phyloP scores from a whole-genome alignment of 2,113 vertebrate species.

The Hippocampus barbouri region DNA sequence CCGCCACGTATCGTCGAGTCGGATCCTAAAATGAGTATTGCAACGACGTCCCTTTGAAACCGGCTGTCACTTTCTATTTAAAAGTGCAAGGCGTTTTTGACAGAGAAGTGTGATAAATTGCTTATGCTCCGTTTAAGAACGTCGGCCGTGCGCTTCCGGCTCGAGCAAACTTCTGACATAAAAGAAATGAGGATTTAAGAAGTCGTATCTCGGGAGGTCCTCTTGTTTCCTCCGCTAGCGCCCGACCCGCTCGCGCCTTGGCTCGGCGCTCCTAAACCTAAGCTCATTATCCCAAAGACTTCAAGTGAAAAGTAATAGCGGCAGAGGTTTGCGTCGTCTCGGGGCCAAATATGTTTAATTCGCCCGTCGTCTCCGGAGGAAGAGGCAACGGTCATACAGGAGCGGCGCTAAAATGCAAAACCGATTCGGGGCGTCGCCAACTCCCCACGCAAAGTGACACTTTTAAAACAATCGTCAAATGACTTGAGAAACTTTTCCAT shows the following conservation, averaged over 20 bases:
- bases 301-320: conserved; percentile 63
- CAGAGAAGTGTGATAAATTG: conserved; percentile 56
- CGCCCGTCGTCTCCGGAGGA: conserved; percentile 57
- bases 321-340: conserved; percentile 53
- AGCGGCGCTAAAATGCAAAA: conserved; percentile 41
- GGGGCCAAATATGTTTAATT: conserved; percentile 56
- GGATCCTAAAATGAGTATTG: conserved; percentile 19
- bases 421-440: conserved; percentile 48
- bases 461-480: neutral
- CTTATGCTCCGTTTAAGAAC: conserved; percentile 57
- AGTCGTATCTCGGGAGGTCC: conserved; percentile 61
- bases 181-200: conserved; percentile 64
- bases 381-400: conserved; percentile 21
- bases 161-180: conserved; percentile 59
- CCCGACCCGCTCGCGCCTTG: conserved; percentile 29
- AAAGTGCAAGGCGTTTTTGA: conserved; percentile 40
- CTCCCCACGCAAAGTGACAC: conserved; percentile 7
- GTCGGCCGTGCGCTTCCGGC: conserved; percentile 39
- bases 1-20: neutral
- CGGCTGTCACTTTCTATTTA: conserved; percentile 30
- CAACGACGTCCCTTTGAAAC: conserved; percentile 26
- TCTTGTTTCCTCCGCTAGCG: conserved; percentile 30
- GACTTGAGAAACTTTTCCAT: neutral
- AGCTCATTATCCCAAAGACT: conserved; percentile 71
- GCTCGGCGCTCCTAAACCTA: conserved; percentile 57